These are phyloP conservation scores for Mormyrops attenuatus DNA, from an alignment of 2,797 vertebrate genomes.

Conservation along the genomic window DNA sequence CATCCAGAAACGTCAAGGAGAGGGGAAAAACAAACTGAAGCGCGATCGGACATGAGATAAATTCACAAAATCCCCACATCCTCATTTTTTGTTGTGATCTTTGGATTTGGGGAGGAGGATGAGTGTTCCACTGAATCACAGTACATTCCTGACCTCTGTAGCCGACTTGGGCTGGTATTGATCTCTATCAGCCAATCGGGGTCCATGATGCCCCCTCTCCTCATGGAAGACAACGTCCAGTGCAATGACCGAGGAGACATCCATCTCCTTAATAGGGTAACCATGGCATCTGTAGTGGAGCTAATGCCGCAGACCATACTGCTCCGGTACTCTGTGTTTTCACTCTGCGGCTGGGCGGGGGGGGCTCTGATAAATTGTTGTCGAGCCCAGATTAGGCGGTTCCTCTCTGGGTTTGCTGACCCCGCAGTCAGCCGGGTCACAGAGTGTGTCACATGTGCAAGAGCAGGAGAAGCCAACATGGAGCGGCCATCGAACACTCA, in stretches of 20 bases:
- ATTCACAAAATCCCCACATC: not conserved
- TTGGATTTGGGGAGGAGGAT: not conserved
- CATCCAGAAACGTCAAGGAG: not conserved
- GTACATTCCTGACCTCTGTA: not conserved
- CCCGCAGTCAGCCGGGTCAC: conserved; percentile 11
- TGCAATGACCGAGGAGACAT: not conserved
- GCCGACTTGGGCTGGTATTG: not conserved
- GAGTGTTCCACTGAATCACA: too few relatives aligned
- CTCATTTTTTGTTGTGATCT: not conserved
- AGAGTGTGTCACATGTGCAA: not conserved
- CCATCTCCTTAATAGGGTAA: conserved; percentile 8
- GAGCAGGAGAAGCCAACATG: not conserved
- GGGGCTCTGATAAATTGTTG: not conserved
- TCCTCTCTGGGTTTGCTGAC: not conserved
- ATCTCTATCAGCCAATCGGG: not conserved
- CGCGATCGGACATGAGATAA: not conserved
- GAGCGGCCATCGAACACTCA: conserved; percentile 39
- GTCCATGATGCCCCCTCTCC: not conserved
- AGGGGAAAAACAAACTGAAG: not conserved
- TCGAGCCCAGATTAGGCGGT: not conserved
- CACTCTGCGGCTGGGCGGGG: not conserved
- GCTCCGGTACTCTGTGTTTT: not conserved
- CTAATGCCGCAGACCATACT: not conserved
- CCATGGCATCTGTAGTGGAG: not conserved
- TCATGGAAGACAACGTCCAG: not conserved